These are phyloP conservation scores for Pontoporia blainvillei DNA, from an alignment of 2,113 vertebrate species.

Conservation along the genomic window DNA sequence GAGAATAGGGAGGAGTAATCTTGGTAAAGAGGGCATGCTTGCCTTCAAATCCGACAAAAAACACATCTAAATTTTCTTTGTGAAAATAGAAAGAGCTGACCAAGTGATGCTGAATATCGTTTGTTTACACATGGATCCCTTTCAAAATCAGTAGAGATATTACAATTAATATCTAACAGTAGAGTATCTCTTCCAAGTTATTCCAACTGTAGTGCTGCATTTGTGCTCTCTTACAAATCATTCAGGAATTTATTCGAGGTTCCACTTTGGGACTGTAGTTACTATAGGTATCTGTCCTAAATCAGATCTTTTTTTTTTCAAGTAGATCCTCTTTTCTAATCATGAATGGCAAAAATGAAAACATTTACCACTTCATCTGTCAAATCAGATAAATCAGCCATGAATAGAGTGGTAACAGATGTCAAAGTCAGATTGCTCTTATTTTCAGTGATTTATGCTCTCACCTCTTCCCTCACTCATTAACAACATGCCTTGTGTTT, in stretches of 20 bases:
- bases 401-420: neutral
- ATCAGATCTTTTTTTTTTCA: neutral
- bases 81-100: neutral
- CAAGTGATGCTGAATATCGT: neutral
- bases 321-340: slow-evolving; percentile 24
- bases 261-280: neutral
- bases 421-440: neutral
- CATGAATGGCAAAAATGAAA: neutral
- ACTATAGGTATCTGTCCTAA: neutral
- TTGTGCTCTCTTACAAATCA: neutral
- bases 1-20: neutral
- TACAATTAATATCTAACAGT: neutral
- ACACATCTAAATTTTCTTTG: neutral
- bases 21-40: neutral
- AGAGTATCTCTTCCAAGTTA: neutral
- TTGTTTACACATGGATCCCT: neutral
- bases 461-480: neutral
- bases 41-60: neutral
- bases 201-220: neutral
- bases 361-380: neutral
- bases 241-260: neutral
- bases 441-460: neutral
- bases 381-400: neutral
- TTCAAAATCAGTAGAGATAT: neutral
- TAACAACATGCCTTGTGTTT: neutral